phyloP scores from a whole-genome alignment of 2,113 vertebrate genomes.

The Struthidea cinerea region DNA sequence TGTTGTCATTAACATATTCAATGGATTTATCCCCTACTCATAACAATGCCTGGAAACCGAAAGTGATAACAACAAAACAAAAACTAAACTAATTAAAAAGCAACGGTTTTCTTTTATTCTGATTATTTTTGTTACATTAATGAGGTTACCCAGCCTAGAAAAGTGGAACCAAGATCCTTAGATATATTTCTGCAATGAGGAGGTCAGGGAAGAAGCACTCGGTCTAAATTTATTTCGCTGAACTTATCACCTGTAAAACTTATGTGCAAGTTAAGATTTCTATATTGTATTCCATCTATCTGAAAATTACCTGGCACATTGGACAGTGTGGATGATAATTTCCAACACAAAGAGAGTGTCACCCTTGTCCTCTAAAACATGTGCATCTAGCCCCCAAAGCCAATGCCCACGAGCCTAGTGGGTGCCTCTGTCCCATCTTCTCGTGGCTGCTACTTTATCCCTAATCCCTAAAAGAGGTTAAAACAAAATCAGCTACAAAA shows the following conservation, averaged over 20 bases:
- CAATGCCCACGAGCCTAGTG: neutral
- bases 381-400: neutral
- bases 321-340: neutral
- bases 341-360: neutral
- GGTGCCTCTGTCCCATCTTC: neutral
- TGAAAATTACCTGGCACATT: neutral
- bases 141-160: neutral
- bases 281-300: neutral
- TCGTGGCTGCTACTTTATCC: neutral
- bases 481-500: neutral
- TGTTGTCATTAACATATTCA: neutral
- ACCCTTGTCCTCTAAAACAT: neutral
- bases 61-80: neutral
- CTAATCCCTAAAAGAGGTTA: neutral
- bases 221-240: neutral
- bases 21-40: neutral
- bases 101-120: neutral
- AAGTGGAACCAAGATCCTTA: neutral
- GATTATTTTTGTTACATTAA: neutral
- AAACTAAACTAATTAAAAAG: neutral
- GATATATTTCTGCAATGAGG: neutral
- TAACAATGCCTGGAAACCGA: neutral
- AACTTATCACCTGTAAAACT: neutral
- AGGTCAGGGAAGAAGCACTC: neutral
- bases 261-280: neutral